These are phyloP conservation scores for Halichoeres trimaculatus DNA, from an alignment of 2,113 vertebrate species.

Conservation along the genomic window DNA sequence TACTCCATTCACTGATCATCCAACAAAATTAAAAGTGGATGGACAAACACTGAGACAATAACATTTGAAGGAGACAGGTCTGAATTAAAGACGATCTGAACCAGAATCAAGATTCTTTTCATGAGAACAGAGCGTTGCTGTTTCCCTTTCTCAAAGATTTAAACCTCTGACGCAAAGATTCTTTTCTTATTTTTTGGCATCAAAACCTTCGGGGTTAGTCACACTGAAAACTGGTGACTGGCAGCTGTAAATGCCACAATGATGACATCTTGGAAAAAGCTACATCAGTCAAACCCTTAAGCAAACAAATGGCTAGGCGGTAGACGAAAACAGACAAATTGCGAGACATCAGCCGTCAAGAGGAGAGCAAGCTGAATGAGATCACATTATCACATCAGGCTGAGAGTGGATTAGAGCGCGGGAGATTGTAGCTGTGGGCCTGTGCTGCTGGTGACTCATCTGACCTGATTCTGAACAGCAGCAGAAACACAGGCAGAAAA, in stretches of 20 bases:
- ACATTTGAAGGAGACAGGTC: neutral
- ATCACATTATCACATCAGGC: constrained; percentile 65
- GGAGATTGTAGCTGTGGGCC: constrained; percentile 64
- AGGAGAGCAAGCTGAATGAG: constrained; percentile 51
- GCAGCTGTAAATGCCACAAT: neutral
- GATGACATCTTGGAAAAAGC: constrained; percentile 1
- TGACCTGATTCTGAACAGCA: constrained; percentile 74
- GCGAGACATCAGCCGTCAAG: constrained; percentile 24
- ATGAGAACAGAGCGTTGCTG: neutral
- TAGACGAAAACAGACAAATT: constrained; percentile 11
- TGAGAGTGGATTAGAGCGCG: constrained; percentile 65
- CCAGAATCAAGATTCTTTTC: too few relatives aligned
- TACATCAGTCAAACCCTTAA: neutral
- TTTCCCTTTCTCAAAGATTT: neutral
- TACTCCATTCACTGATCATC: neutral
- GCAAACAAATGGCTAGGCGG: constrained; percentile 13
- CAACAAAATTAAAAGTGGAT: neutral
- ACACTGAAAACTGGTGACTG: neutral
- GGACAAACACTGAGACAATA: neutral
- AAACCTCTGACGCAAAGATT: neutral
- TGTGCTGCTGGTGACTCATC: constrained; percentile 74
- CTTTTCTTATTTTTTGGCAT: neutral
- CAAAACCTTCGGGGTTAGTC: constrained; percentile 1
- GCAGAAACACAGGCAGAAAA: constrained; percentile 24
- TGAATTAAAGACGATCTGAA: neutral